These are phyloP conservation scores for Cygnus atratus DNA, from an alignment of 2,113 vertebrate species.

Conservation along the genomic window DNA sequence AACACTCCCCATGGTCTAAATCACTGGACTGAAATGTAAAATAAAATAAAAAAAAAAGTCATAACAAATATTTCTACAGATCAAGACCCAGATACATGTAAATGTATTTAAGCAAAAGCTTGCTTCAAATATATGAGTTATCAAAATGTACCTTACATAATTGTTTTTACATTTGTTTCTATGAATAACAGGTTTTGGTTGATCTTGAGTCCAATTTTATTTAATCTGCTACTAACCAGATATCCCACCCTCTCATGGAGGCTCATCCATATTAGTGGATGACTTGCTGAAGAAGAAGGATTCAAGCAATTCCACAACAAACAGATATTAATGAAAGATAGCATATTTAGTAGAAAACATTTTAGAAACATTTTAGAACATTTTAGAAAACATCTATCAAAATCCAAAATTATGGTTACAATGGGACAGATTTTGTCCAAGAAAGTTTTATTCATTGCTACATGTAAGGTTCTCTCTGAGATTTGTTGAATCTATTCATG, in stretches of 20 bases:
- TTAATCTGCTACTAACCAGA: background rate
- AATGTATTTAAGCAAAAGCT: background rate
- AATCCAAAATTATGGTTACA: background rate
- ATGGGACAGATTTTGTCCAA: background rate
- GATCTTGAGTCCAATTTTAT: background rate
- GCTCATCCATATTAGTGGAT: background rate
- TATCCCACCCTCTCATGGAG: background rate
- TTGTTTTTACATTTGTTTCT: rapidly evolving
- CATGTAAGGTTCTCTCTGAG: background rate
- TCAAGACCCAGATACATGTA: background rate
- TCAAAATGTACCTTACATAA: background rate
- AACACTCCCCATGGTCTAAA: background rate
- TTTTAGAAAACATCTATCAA: background rate
- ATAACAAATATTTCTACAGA: background rate
- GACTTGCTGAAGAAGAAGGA: background rate
- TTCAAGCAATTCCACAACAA: background rate
- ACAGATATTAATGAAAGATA: background rate
- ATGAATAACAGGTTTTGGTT: background rate
- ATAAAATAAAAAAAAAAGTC: background rate
- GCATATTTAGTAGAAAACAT: background rate
- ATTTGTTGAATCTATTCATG: background rate
- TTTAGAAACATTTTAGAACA: too few relatives aligned
- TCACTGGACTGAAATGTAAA: background rate
- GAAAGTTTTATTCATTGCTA: background rate
- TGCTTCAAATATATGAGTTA: background rate